Base-by-base conservation (phyloP, 2,888 invertebrate genomes). In the Apodemia duryi region DNA sequence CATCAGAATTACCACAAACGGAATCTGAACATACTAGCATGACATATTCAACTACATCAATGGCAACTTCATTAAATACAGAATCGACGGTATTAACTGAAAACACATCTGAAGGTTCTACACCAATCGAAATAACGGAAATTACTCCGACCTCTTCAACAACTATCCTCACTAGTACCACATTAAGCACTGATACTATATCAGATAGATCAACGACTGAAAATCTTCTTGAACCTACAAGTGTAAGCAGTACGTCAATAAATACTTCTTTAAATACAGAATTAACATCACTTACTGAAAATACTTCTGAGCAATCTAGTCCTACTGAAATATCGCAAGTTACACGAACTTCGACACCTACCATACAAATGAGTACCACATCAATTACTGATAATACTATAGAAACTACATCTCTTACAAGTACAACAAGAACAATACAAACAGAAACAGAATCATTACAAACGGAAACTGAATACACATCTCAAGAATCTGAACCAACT, bases 51-150 rank as follows among this genome's bases (percentile, higher is more conserved):
- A 49, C n/a, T 6, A 38, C 38, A 38, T 43, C 13, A 43, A 11
- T 4, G 4, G 11, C 43, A 3, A n/a, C 49, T 49, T 49, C n/a
- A 49, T 49, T 10, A 6, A n/a, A 49, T 49, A 49, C 49, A 49
- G 49, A 49, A 49, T 49, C 49, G 6, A 49, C 49, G 2, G 1
- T 10, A 6, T 9, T 49, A 49, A n/a, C 49, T 49, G 49, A 49
- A 49, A 49, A n/a, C n/a, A 49, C 49, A n/a, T 49, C n/a, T 49
- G n/a, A 49, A 49, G 49, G n/a, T 10, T 49, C 49, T 49, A 49
- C n/a, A 49, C 49, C 49, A 13, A 29, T 29, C 11, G 57, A 57
- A 29, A 57, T 7, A 29, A 28, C 13, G 38, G 9, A 38, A 9
- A 38, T 7, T 9, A 38, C 32, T 5, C 57, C 57, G 6, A 32